These are phyloP conservation scores for Entomobrya proxima DNA, from an alignment of 2,888 invertebrate species.

Conservation along the genomic window DNA sequence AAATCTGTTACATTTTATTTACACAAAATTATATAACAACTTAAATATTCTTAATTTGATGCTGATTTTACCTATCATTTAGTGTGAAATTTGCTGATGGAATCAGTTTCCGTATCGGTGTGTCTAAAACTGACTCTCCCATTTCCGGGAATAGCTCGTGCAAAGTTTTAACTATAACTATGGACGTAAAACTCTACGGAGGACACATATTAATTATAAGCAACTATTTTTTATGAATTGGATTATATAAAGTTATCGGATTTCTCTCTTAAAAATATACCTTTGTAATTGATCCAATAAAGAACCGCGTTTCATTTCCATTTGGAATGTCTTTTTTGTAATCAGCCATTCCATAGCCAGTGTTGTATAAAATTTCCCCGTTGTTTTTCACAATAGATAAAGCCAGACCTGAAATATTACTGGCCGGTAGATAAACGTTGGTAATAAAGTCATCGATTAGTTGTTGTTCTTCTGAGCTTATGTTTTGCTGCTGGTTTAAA, in stretches of 20 bases:
- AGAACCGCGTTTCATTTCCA: conserved; percentile 55
- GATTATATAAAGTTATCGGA: background rate
- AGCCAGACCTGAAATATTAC: conserved; percentile 40
- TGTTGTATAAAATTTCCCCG: conserved; percentile 43
- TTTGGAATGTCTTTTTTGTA: conserved; percentile 48
- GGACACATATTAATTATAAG: background rate
- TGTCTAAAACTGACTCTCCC: conserved; percentile 52
- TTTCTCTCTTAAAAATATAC: conserved; percentile 20
- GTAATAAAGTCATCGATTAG: conserved; percentile 32
- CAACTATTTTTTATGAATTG: background rate
- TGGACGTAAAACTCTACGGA: conserved; percentile 48
- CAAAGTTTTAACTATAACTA: conserved; percentile 49
- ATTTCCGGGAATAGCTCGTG: conserved; percentile 62
- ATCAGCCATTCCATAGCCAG: conserved; percentile 61
- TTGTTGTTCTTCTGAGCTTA: background rate
- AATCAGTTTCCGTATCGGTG: conserved; percentile 53
- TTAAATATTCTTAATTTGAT: no score
- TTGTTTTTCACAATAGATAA: conserved; percentile 49
- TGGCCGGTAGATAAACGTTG: conserved; percentile 45
- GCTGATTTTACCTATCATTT: conserved; percentile 69
- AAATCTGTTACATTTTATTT: no score
- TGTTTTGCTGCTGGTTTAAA: background rate
- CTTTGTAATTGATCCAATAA: conserved; percentile 68
- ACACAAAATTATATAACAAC: no score
- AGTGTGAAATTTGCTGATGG: conserved; percentile 33